A percentile compares a stretch with the other conserved stretches of the same genome.
phyloP scores from a whole-genome alignment of 2,113 vertebrate species.

The Plestiodon gilberti region DNA sequence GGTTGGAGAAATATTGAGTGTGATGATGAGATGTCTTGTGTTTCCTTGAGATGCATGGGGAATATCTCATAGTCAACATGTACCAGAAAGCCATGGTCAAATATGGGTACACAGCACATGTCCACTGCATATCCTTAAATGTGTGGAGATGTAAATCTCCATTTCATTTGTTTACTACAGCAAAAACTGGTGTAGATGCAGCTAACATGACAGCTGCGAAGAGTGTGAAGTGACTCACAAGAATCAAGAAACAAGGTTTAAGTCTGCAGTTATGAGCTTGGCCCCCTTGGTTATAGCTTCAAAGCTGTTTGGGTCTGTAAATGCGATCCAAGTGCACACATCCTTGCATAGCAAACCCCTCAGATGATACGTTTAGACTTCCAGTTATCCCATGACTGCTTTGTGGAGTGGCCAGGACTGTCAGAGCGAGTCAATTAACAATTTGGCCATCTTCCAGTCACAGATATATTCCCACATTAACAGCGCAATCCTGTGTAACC shows the following conservation, averaged over 20 bases:
- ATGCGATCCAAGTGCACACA: background rate
- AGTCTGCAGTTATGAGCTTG: background rate
- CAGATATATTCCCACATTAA: background rate
- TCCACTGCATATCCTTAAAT: background rate
- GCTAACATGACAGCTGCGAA: background rate
- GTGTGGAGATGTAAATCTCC: background rate
- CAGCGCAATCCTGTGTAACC: too few species aligned
- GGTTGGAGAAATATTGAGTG: background rate
- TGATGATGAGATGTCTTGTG: background rate
- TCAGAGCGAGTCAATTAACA: background rate
- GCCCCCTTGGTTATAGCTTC: background rate
- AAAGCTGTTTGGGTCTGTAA: background rate
- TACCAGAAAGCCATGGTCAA: too few species aligned
- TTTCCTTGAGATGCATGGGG: background rate
- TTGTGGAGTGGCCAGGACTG: background rate
- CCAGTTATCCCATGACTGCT: background rate
- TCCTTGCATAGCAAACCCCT: background rate
- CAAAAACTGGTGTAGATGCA: background rate
- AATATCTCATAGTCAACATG: too few species aligned
- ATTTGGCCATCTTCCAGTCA: background rate
- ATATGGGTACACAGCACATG: background rate
- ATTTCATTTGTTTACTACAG: background rate
- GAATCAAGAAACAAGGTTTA: background rate
- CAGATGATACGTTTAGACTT: background rate
- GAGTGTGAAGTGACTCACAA: background rate